Conservation (phyloP, 37 sponge, comb jelly and placozoan species). For the Cladorhizidae sp. region DNA sequence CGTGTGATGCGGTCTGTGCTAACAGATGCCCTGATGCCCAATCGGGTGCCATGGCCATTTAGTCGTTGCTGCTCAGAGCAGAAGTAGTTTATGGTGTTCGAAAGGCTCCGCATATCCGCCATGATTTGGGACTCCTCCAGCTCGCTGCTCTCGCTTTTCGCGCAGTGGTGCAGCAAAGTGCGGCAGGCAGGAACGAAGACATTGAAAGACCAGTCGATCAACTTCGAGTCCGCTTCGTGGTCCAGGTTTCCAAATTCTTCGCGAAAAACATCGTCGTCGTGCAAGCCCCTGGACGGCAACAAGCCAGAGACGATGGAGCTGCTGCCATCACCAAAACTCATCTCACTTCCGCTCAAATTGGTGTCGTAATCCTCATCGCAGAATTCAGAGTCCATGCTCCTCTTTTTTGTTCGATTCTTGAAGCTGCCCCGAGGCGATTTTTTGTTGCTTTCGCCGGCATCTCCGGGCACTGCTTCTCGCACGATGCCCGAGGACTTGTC, state of each 20-base stretch:
- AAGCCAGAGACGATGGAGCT: background rate
- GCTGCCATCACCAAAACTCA: background rate
- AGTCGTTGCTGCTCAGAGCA: slow-evolving; percentile 54
- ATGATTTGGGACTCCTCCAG: slow-evolving; percentile 7
- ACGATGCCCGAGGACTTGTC: too few relatives aligned
- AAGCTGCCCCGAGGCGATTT: background rate
- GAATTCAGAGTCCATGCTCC: background rate
- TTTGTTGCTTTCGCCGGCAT: too few relatives aligned
- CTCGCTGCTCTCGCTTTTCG: background rate
- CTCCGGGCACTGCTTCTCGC: too few relatives aligned
- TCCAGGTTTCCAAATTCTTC: background rate
- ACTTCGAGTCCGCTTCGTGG: slow-evolving; percentile 16
- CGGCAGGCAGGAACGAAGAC: slow-evolving; percentile 53
- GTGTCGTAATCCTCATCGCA: background rate
- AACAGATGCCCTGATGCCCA: slow-evolving; percentile 5
- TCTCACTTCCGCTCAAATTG: background rate
- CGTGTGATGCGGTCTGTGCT: background rate
- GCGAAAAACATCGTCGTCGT: slow-evolving; percentile 31
- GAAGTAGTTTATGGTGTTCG: slow-evolving; percentile 49
- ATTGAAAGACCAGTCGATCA: slow-evolving; percentile 46
- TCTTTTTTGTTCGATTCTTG: background rate
- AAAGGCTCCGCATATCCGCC: slow-evolving; percentile 38
- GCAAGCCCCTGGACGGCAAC: background rate
- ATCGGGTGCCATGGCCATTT: background rate
- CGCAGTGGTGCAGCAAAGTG: slow-evolving; percentile 39